phyloP scores from a whole-genome alignment of 2,113 vertebrate genomes.

The Channa maculata region DNA sequence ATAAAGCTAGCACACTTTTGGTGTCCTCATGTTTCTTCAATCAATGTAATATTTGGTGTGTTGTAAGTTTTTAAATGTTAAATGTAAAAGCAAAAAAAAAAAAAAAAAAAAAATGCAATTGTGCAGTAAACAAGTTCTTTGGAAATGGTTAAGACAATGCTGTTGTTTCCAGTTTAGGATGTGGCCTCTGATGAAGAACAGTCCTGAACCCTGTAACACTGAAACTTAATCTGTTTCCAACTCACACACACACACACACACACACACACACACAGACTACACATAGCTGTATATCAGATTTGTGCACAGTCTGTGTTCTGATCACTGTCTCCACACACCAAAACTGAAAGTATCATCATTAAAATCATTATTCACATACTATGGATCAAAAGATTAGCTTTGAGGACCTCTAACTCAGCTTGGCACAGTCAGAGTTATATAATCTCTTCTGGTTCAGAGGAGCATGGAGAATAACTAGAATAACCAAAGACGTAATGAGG shows the following conservation, averaged over 20 bases:
- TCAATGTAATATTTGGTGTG: neutral
- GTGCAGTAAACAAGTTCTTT: neutral
- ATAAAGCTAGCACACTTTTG: slow-evolving; percentile 4
- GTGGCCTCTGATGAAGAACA: slow-evolving; percentile 40
- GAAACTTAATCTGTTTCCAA: slow-evolving; percentile 36
- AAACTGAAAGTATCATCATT: slow-evolving; percentile 45
- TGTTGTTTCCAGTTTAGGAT: slow-evolving; percentile 50
- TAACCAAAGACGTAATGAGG: slow-evolving; percentile 30
- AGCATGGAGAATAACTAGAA: slow-evolving; percentile 32
- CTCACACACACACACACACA: neutral
- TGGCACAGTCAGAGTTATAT: slow-evolving; percentile 45
- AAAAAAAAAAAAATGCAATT: neutral
- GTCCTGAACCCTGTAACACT: slow-evolving; percentile 38
- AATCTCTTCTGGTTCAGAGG: slow-evolving; percentile 62
- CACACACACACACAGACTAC: neutral
- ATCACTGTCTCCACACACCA: slow-evolving; percentile 6
- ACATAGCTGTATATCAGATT: slow-evolving; percentile 16
- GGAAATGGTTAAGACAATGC: slow-evolving; percentile 4
- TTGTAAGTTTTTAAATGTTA: too few relatives aligned
- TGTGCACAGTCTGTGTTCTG: slow-evolving; percentile 10
- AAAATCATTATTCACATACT: slow-evolving; percentile 62
- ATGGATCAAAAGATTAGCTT: slow-evolving; percentile 61
- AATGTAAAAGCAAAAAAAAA: neutral
- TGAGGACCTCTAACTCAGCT: slow-evolving; percentile 37
- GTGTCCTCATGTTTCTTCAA: neutral